phyloP scores from a whole-genome alignment of 1,140 invertebrate genomes.

The Aricia agestis region DNA sequence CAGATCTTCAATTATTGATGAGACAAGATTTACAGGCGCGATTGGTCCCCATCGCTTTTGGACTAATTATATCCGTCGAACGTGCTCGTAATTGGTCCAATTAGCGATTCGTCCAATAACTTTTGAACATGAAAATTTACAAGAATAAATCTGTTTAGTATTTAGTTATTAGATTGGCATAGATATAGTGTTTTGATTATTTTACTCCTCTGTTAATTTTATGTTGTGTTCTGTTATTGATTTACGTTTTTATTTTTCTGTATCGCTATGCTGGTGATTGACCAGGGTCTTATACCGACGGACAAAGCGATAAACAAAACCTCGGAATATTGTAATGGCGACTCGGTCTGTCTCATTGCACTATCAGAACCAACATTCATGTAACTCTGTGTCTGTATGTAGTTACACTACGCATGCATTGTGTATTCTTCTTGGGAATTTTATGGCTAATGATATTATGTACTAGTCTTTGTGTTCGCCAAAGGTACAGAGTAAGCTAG shows the following conservation, averaged over 20 bases:
- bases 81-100: constrained; percentile 1
- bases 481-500: constrained; percentile 36
- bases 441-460: constrained; percentile 35
- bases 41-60: background rate
- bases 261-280: constrained; percentile 48
- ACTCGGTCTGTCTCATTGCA: constrained; percentile 71
- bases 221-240: constrained; percentile 47
- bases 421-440: constrained; percentile 46
- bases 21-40: background rate
- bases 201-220: constrained; percentile 45
- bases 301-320: constrained; percentile 72
- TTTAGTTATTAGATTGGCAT: constrained; percentile 64
- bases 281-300: constrained; percentile 70
- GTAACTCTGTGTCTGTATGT: constrained; percentile 63
- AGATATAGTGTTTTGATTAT: constrained; percentile 56
- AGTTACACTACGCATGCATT: constrained; percentile 65
- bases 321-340: constrained; percentile 63
- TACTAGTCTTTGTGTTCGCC: constrained; percentile 26
- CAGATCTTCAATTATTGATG: background rate
- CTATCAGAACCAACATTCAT: constrained; percentile 55
- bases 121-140: constrained; percentile 29
- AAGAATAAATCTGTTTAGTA: constrained; percentile 67
- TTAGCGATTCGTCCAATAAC: constrained; percentile 1
- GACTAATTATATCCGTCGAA: background rate
- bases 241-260: constrained; percentile 57